Base-by-base conservation (phyloP, 2,888 invertebrate species). In the Acleris literana region DNA sequence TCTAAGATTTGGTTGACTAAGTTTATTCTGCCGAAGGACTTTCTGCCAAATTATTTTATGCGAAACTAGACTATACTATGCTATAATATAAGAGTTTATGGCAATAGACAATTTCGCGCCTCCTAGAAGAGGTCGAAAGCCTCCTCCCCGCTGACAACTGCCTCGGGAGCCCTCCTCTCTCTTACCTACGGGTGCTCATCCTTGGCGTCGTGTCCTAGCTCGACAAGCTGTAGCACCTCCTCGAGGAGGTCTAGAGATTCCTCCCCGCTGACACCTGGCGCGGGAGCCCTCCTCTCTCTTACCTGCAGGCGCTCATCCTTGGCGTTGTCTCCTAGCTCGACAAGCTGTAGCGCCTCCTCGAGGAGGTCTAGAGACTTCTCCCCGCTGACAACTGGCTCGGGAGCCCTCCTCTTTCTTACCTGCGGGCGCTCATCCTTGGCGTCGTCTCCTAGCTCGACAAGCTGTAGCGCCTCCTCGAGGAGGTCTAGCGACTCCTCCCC, bases 271-370 rank as follows among this genome's bases (percentile, higher is more conserved):
- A 25, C 20, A 1, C 1, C 25, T 25, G 1, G 25, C 5, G 5
- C 25, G 1, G 25, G 25, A 5, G 25, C 25, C 25, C 2, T 20
- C 20, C 22, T 16, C 9, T 11, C 33, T 18, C 18, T 46, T 3
- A 88, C 90, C 87, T 87, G 86, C 59, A 80, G 76, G 68, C 86
- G 88, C 52, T 90, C 92, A 90, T 92, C 83, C 80, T 91, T 90
- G 5, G 84, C 83, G 68, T 88, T 88, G 86, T 92, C 92, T 77
- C 96, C 95, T 75, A 96, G 93, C 74, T 95, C 96, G n/a, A 95
- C 95, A 53, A 96, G 93, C 80, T 95, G 95, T 7, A 96, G 93
- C 48, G 96, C 95, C 83, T 96, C 96, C 82, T 96, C 96, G 56
- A 96, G 93, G 57, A 95, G 94, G 75, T 95, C 94, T 78, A 95